Evolutionary conservation across 2,113 vertebrate genomes (phyloP).

Genomic region (Labeo rohita): DNA sequence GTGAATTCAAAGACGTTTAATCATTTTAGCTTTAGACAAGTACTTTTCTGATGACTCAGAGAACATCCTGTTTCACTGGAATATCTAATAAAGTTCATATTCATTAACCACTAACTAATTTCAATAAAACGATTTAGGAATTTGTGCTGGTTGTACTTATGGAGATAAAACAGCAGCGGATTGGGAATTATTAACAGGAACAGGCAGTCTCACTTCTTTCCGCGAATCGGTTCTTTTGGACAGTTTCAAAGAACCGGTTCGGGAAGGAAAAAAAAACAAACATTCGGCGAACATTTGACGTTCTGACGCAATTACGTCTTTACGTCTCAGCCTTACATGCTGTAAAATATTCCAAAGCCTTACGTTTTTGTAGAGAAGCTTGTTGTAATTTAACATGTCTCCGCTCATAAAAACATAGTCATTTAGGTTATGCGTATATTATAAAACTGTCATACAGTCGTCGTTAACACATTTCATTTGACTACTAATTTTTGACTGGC

Average conservation of each 20-base stretch:
- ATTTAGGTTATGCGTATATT: not conserved
- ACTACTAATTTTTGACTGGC: too few species aligned
- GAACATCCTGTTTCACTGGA: constrained; percentile 5
- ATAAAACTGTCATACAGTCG: not conserved
- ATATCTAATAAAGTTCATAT: not conserved
- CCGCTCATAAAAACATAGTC: not conserved
- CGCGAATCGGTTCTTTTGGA: not conserved
- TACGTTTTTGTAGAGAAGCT: not conserved
- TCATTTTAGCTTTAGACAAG: not conserved
- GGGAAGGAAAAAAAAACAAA: not conserved
- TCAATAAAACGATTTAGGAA: not conserved
- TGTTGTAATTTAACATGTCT: not conserved
- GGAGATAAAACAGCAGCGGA: not conserved
- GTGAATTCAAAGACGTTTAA: not conserved
- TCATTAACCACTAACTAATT: not conserved
- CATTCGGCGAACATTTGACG: not conserved
- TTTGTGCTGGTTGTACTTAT: not conserved
- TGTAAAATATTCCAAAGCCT: not conserved
- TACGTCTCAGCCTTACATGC: not conserved
- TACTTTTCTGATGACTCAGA: constrained; percentile 23
- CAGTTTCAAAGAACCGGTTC: not conserved
- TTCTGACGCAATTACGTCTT: not conserved
- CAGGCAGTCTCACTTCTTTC: not conserved
- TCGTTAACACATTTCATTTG: not conserved
- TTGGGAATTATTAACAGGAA: not conserved